These are phyloP conservation scores for Maniola hyperantus DNA, from an alignment of 2,888 invertebrate genomes.

Conservation along the genomic window DNA sequence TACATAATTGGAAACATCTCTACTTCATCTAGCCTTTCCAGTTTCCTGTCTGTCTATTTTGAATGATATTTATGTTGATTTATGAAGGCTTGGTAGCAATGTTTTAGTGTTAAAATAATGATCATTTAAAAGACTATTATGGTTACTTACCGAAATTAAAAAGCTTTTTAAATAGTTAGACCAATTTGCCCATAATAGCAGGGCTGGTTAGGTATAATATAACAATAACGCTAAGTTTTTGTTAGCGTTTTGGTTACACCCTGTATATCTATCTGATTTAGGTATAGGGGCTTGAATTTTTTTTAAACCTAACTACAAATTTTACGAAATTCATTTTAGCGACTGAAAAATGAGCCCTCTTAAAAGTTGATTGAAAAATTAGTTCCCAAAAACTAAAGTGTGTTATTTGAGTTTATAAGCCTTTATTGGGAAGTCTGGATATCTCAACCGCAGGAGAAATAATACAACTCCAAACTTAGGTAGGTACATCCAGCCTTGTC, in stretches of 20 bases:
- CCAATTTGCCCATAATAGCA: no score
- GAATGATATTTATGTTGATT: background rate
- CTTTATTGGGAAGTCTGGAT: background rate
- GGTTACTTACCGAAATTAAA: no score
- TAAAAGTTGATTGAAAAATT: no score
- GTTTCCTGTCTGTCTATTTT: background rate
- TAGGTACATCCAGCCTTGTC: slow-evolving; percentile 36
- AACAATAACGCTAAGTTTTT: no score
- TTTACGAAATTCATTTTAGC: no score
- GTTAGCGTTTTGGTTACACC: no score
- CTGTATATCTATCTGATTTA: no score
- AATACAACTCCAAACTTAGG: background rate
- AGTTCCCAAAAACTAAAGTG: background rate
- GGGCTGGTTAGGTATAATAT: no score
- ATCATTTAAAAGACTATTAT: background rate
- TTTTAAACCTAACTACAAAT: no score
- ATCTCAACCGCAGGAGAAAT: background rate
- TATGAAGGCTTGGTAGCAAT: background rate
- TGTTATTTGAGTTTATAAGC: background rate
- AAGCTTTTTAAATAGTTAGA: no score
- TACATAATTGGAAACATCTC: background rate
- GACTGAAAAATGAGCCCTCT: no score
- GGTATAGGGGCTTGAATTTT: no score
- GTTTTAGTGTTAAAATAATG: background rate
- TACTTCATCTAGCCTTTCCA: background rate